Evolutionary conservation across 2,888 invertebrate species (phyloP), one percentile per base, ranked within the genome.

Genomic region (Acanthoscelides obtectus): DNA sequence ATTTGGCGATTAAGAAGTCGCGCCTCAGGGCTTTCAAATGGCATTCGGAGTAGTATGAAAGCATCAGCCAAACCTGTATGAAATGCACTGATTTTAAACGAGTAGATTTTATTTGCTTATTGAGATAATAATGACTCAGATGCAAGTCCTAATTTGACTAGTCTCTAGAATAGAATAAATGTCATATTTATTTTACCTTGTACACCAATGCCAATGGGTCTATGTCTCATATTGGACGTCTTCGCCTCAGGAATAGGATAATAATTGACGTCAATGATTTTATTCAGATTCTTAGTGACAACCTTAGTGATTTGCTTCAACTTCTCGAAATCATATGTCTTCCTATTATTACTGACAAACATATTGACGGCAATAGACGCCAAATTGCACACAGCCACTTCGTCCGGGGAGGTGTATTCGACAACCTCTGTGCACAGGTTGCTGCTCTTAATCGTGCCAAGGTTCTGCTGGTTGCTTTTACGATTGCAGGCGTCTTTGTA

Each of bases 371-470:
- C 99, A 79, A 99, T 92, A 0, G 99, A 99, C 0, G 99, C 99
- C 81, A 99, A 88, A 87, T 99, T 99, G 85, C 99, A 99, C 0
- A 99, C 99, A 5, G 99, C 99, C 45, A 98, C 91, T 89, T 99
- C 98, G 86, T 97, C 96, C 0, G 91, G 86, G 19, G 95, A 90
- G 1, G 95, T 96, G 85, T 97, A 99, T 84, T 99, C 95, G 0
- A 99, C 91, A 78, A 99, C 96, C 89, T 99, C 99, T 0, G 99
- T 99, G 84, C 99, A 99, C 64, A 99, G 88, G 85, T 99, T 99
- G 80, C 97, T 97, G 85, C 98, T 96, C 86, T 97, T 98, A 78
- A 99, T 99, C 0, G 99, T 99, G 19, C 99, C 99, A 72, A 99
- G 87, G 86, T 99, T 98, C 85, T 99, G 94, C 81, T 99, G 99